Conservation (phyloP, 2,888 invertebrate genomes). For the Reticulitermes lucifugus region DNA sequence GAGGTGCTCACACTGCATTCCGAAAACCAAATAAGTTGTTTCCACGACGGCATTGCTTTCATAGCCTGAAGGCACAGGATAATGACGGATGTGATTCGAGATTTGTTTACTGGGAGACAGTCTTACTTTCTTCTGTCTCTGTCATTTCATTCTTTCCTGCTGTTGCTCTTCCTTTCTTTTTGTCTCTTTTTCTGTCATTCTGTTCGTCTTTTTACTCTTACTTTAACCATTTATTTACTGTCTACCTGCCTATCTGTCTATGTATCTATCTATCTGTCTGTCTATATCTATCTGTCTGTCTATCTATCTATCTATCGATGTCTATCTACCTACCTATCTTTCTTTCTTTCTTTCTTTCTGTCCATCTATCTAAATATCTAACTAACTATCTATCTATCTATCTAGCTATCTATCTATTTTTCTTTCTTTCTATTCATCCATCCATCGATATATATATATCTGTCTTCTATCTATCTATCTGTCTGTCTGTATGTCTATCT, state of each 20-base stretch:
- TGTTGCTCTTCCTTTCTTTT: neutral
- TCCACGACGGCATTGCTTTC: neutral
- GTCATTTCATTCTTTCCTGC: neutral
- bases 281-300: too few species aligned
- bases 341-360: neutral
- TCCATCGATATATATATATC: too few species aligned
- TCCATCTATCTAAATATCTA: too few species aligned
- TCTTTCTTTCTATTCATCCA: too few species aligned
- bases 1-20: constrained; percentile 8
- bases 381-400: neutral
- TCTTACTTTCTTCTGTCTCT: neutral
- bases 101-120: neutral
- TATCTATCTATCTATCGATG: too few species aligned
- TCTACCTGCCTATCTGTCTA: too few species aligned
- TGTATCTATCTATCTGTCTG: too few species aligned
- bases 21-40: constrained; percentile 7
- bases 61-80: neutral
- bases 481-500: too few species aligned
- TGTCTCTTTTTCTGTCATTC: too few species aligned
- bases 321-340: neutral
- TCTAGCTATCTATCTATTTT: neutral
- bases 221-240: too few species aligned
- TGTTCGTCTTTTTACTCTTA: too few species aligned
- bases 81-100: neutral
- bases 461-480: too few species aligned